These are phyloP conservation scores for Aphidoletes aphidimyza DNA, from an alignment of 2,888 invertebrate genomes.

Conservation along the genomic window DNA sequence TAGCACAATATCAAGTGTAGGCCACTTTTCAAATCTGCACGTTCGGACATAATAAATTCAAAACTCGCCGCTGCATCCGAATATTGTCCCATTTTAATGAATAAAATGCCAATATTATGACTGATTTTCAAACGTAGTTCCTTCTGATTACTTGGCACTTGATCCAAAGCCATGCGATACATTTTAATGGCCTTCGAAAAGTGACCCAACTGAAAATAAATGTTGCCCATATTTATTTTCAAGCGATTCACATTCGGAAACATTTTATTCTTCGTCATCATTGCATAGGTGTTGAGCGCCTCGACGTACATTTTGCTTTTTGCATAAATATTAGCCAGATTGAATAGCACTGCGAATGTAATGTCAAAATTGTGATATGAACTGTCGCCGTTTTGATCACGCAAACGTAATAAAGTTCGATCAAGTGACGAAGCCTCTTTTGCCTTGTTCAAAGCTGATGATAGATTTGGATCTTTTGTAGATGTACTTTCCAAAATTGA, in stretches of 20 bases:
- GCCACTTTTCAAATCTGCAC: constrained; percentile 87
- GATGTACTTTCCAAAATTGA: constrained; percentile 75
- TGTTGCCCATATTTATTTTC: constrained; percentile 97
- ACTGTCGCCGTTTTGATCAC: constrained; percentile 89
- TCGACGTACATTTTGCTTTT: constrained; percentile 95
- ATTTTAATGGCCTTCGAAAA: constrained; percentile 95
- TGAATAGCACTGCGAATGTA: constrained; percentile 94
- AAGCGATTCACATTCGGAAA: constrained; percentile 93
- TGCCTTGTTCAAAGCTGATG: constrained; percentile 82
- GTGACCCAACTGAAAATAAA: constrained; percentile 93
- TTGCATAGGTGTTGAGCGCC: constrained; percentile 94
- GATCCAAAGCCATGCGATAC: constrained; percentile 98
- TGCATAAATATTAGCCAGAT: constrained; percentile 94
- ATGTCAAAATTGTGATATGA: constrained; percentile 95
- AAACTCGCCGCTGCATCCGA: constrained; percentile 96
- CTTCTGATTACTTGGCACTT: constrained; percentile 92
- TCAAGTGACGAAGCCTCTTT: constrained; percentile 97
- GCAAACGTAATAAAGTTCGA: constrained; percentile 85
- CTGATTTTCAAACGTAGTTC: constrained; percentile 94
- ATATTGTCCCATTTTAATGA: constrained; percentile 96
- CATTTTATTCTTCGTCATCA: constrained; percentile 92
- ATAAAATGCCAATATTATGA: constrained; percentile 92
- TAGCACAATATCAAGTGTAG: constrained; percentile 90
- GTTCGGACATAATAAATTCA: constrained; percentile 97
- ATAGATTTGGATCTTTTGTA: constrained; percentile 59